Conservation (phyloP, 2,113 vertebrate genomes). For the Dascyllus trimaculatus region DNA sequence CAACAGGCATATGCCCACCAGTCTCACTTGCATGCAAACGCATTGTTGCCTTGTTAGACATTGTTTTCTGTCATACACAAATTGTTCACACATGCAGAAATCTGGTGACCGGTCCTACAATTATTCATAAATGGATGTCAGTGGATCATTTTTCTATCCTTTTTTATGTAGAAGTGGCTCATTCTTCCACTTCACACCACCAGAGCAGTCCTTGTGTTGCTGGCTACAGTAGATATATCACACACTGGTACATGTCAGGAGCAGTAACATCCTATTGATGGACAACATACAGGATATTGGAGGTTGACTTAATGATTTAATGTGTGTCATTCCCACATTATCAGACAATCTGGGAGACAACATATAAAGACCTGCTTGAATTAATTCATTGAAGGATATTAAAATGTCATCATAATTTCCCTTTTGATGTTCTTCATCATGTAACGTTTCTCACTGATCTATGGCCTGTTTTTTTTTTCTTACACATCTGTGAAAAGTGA, state of each 20-base stretch:
- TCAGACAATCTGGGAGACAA: not conserved
- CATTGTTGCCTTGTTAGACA: not conserved
- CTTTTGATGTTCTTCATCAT: not conserved
- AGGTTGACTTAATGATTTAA: slow-evolving; percentile 1
- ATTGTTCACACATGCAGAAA: not conserved
- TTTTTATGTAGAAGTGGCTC: not conserved
- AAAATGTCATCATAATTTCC: not conserved
- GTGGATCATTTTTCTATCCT: not conserved
- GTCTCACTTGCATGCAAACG: not conserved
- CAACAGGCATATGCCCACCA: not conserved
- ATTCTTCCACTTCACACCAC: not conserved
- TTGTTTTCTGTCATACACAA: not conserved
- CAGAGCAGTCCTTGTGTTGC: not conserved
- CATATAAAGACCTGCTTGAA: not conserved
- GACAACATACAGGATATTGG: not conserved
- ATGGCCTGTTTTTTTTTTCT: no score
- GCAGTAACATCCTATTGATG: not conserved
- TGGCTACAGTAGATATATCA: not conserved
- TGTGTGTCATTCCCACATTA: not conserved
- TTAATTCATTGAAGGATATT: not conserved
- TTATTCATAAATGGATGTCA: not conserved
- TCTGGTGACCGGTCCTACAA: not conserved
- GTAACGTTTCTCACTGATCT: not conserved
- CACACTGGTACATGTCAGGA: not conserved
- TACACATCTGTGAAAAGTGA: no score